phyloP scores from a whole-genome alignment of 2,888 invertebrate species.

The Nematopogon swammerdamellus region DNA sequence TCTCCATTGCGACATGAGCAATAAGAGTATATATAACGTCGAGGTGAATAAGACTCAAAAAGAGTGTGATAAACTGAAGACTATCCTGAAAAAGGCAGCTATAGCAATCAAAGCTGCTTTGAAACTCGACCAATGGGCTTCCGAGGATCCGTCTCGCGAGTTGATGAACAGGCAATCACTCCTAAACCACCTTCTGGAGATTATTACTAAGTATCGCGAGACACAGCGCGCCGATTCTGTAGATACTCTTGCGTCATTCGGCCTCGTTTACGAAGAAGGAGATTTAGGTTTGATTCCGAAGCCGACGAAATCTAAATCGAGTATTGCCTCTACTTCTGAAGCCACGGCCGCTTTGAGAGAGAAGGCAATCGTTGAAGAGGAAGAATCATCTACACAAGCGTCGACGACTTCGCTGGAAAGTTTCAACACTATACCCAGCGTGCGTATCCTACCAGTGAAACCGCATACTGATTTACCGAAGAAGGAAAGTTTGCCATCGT shows the following conservation, averaged over 20 bases:
- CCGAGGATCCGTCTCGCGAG: constrained; percentile 28
- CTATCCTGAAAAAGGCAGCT: constrained; percentile 61
- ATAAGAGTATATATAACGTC: constrained; percentile 40
- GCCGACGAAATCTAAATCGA: constrained; percentile 21
- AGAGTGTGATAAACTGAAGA: constrained; percentile 53
- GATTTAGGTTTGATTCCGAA: constrained; percentile 67
- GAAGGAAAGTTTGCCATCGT: constrained; percentile 35
- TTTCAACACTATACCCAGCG: constrained; percentile 35
- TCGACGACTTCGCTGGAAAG: constrained; percentile 20
- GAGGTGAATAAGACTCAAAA: constrained; percentile 44
- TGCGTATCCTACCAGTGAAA: constrained; percentile 23
- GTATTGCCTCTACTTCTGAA: constrained; percentile 11
- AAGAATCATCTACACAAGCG: constrained; percentile 17
- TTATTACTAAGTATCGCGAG: constrained; percentile 42
- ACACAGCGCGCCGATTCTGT: constrained; percentile 33
- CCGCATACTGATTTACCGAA: constrained; percentile 17
- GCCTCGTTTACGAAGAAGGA: constrained; percentile 58
- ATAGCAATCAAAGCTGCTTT: constrained; percentile 57
- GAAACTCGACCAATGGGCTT: constrained; percentile 42
- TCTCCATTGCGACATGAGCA: constrained; percentile 46
- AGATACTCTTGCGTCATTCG: constrained; percentile 45
- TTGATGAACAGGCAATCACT: constrained; percentile 43
- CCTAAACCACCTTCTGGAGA: constrained; percentile 53
- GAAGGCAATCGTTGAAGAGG: not conserved
- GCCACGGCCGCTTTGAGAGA: constrained; percentile 7